Base-by-base conservation (phyloP, 1,140 invertebrate species). In the Chrysopa pallens region DNA sequence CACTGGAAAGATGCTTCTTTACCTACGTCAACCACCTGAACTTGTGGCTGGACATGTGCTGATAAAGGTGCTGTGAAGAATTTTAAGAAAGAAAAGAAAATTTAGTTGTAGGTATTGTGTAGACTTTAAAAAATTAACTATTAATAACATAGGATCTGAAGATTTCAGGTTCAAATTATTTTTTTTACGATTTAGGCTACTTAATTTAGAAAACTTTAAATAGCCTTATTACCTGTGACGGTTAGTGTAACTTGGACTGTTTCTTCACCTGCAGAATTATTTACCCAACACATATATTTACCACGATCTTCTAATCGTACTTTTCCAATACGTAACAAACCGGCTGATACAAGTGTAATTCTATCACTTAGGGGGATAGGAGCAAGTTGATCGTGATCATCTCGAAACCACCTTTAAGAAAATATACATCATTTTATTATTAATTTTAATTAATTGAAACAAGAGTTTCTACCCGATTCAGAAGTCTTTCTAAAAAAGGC, bases 261-360 rank as follows among this genome's bases (percentile, higher is more conserved):
- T 61, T 90, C 84, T 50, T 80, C 79, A 8, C 84, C 85, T 1
- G 80, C 80, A 7, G 82, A 84, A 57, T 89, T 90, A 67, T 89
- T 89, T 15, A 84, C 78, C 67, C 80, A 80, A 59, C 86, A 89
- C 42, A 88, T 71, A 62, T 87, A 88, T 52, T 80, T 74, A 37
- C 84, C 85, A 39, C 76, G 71, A 56, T 90, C 84, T 52, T 86
- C 81, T 42, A 81, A 61, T 42, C 77, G 67, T 58, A 74, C 72
- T 61, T 73, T 73, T 39, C 64, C 62, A 46, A 81, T 74, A 49
- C 67, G 68, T 6, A 80, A 64, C 14, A 80, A 60, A 31, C 73
- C 72, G 6, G 73, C 73, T 8, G 68, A 65, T 23, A 76, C 62
- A 37, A 70, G 59, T 40, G 60, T 59, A 48, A 76, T 68, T 40